Conservation (phyloP, 1,140 invertebrate genomes). For the Diplogasteroides magnus region DNA sequence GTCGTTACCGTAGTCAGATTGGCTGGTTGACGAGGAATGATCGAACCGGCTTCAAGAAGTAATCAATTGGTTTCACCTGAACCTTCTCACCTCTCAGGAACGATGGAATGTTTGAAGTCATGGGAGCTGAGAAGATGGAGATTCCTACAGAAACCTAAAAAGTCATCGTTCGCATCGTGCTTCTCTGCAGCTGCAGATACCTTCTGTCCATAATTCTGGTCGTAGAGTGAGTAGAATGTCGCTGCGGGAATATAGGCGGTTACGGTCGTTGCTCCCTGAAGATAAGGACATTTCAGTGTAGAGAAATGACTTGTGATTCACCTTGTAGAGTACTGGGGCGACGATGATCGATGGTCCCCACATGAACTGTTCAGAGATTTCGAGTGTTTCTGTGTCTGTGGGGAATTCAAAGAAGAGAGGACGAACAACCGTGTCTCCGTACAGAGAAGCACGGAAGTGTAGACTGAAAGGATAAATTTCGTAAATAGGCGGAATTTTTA, state of each 20-base stretch:
- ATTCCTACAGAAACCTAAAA: not conserved
- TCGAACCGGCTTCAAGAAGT: slow-evolving; percentile 21
- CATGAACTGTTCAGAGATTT: slow-evolving; percentile 39
- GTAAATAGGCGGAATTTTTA: too few species aligned
- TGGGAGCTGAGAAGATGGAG: slow-evolving; percentile 32
- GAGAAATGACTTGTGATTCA: not conserved
- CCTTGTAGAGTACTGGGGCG: slow-evolving; percentile 2
- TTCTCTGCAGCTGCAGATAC: too few species aligned
- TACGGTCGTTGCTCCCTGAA: slow-evolving; percentile 36
- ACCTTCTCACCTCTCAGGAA: slow-evolving; percentile 38
- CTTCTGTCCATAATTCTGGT: slow-evolving; percentile 34
- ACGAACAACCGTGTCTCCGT: slow-evolving; percentile 48
- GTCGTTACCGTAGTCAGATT: slow-evolving; percentile 19
- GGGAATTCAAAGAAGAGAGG: slow-evolving; percentile 51
- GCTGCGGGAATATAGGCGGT: slow-evolving; percentile 42
- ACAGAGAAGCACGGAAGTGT: slow-evolving; percentile 35
- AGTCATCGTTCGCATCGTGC: too few species aligned
- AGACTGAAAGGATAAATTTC: too few species aligned
- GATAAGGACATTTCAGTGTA: too few species aligned
- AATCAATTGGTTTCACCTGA: slow-evolving; percentile 1
- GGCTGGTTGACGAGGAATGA: slow-evolving; percentile 29
- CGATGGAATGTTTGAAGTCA: slow-evolving; percentile 36
- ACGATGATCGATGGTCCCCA: slow-evolving; percentile 32
- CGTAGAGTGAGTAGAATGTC: slow-evolving; percentile 51
- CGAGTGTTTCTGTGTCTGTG: slow-evolving; percentile 28